Conservation (phyloP, 2,113 vertebrate species). For the Brachyistius frenatus region DNA sequence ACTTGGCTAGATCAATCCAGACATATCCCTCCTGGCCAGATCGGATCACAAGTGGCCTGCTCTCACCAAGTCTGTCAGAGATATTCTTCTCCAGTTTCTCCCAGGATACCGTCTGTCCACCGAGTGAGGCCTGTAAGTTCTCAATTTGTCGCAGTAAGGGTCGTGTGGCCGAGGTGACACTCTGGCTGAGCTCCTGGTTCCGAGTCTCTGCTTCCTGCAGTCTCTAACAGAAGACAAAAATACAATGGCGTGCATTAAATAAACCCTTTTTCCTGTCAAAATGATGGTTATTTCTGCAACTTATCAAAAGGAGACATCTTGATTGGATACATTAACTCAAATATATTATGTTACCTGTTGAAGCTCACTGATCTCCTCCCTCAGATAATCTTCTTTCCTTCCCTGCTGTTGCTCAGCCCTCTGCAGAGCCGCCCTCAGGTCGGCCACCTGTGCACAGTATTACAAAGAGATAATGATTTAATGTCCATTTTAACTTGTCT, state of each 20-base stretch:
- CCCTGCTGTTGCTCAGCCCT: constrained; percentile 94
- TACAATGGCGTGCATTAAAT: not conserved
- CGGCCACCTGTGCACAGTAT: constrained; percentile 87
- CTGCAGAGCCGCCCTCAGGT: constrained; percentile 92
- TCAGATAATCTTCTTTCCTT: constrained; percentile 96
- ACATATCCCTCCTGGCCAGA: too few species aligned
- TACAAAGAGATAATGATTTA: not conserved
- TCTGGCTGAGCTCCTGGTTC: constrained; percentile 97
- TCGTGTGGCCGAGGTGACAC: constrained; percentile 93
- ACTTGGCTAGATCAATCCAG: too few species aligned
- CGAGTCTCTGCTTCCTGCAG: constrained; percentile 94
- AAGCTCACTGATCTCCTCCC: constrained; percentile 94
- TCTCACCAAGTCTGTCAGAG: constrained; percentile 94
- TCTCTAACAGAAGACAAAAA: constrained; percentile 81
- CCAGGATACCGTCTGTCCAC: constrained; percentile 93
- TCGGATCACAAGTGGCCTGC: not conserved
- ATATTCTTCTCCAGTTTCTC: constrained; percentile 97
- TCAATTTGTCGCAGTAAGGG: constrained; percentile 97
- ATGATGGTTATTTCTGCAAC: not conserved
- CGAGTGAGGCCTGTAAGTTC: constrained; percentile 93
- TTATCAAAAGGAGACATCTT: not conserved
- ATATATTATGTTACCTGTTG: constrained; percentile 88
- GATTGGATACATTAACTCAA: not conserved
- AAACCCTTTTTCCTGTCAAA: not conserved
- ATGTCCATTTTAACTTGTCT: not conserved